Evolutionary conservation across 2,797 vertebrate genomes (phyloP).

Genomic region (Peromyscus aztecus): DNA sequence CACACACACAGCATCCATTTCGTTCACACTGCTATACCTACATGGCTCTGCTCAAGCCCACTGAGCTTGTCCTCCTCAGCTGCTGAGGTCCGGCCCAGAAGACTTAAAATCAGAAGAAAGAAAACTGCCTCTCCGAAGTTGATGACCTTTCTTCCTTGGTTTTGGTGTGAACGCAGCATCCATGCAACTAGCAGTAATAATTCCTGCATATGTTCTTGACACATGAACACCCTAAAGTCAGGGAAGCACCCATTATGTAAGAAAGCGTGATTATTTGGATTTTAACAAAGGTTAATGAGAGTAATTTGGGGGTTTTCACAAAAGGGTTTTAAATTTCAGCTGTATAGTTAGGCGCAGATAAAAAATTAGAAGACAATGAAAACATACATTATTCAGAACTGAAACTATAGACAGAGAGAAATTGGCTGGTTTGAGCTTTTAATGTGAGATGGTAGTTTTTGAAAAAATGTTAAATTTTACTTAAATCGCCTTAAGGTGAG

Average conservation of each 20-base stretch:
- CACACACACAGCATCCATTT: background rate
- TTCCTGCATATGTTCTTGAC: conserved; percentile 23
- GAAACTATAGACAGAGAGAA: background rate
- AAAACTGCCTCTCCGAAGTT: conserved; percentile 35
- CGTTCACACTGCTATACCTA: background rate
- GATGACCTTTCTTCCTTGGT: background rate
- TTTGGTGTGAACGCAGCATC: conserved; percentile 52
- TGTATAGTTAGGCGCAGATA: background rate
- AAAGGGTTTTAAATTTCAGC: conserved; percentile 57
- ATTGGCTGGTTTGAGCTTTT: conserved; percentile 38
- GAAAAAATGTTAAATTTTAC: conserved; percentile 57
- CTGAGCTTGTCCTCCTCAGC: conserved; percentile 25
- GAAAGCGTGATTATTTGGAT: conserved; percentile 50
- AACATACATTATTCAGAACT: conserved; percentile 5
- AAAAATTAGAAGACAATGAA: conserved; percentile 38
- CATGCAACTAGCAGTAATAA: conserved; percentile 12
- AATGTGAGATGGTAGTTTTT: conserved; percentile 32
- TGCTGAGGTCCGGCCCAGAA: conserved; percentile 30
- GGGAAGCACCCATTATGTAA: background rate
- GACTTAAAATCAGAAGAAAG: conserved; percentile 42
- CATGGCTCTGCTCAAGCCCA: background rate
- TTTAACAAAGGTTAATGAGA: conserved; percentile 59
- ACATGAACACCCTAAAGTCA: conserved; percentile 12
- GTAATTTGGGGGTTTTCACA: conserved; percentile 26
- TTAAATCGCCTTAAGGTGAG: conserved; percentile 37